Base-by-base conservation (phyloP, 2,113 vertebrate genomes). In the Psephotus haematonotus region DNA sequence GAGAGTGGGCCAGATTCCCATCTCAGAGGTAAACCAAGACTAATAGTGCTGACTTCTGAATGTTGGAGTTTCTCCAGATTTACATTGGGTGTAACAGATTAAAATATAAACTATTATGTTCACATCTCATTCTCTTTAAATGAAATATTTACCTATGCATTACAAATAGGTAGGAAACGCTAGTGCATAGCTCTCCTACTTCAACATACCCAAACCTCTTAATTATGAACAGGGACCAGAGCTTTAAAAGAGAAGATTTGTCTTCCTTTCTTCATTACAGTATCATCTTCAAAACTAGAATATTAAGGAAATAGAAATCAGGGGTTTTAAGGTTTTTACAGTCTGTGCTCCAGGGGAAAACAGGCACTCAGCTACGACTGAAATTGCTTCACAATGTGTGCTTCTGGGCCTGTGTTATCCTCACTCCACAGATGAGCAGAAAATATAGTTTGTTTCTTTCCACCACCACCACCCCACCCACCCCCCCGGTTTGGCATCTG, bases 401-500 rank as follows among this genome's bases (percentile, higher is more conserved):
- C 97, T 92, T 95, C 93, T 96, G 98, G 97, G 97, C 97, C 96
- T 65, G 39, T 29, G 97, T 97, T 97, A 98, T 97, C 97, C 97
- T 97, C 97, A 95, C 76, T 81, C 97, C 97, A 97, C 96, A 97
- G 96, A 97, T 60, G 88, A 98, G 97, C 96, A 98, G 97, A 98
- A 98, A 98, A 98, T 97, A 98, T 93, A 97, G 98, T 98, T 98
- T 98, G 97, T 97, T 98, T 97, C 96, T 90, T 83, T 90, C 84
- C 93, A 80, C 71, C 86, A 80, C 71, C 86, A 80, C 71, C 86
- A 80, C 71, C 86, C 91, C 37, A 80, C 71, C 86, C 91, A 62
- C 53, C 23, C 76, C 93, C 96, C 87, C 75, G 90, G 95, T 87
- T 90, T 86, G n/a, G 68, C 50, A 93, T 96, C 96, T 95, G 94